Evolutionary conservation across 2,888 invertebrate genomes (phyloP).

Genomic region (Sphecodes monilicornis): DNA sequence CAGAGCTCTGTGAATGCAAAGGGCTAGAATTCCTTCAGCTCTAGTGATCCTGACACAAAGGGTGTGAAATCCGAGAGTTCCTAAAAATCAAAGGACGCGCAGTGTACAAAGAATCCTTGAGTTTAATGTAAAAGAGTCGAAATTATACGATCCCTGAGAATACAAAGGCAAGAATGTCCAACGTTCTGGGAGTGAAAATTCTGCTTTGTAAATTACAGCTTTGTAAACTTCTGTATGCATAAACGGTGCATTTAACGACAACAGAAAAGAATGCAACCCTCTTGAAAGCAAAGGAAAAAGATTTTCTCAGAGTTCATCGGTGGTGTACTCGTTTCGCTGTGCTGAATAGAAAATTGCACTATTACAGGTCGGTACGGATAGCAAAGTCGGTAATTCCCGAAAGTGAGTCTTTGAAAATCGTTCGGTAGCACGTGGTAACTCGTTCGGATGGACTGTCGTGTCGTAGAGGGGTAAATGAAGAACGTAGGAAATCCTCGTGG

Average conservation of each 20-base stretch:
- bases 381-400: slow-evolving; percentile 53
- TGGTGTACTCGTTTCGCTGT: background rate
- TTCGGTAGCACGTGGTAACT: slow-evolving; percentile 47
- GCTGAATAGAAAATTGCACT: slow-evolving; percentile 31
- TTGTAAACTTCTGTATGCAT: background rate
- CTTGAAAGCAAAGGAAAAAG: background rate
- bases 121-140: too few species aligned
- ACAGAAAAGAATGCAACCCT: background rate
- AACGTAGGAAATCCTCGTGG: slow-evolving; percentile 54
- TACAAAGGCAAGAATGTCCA: too few species aligned
- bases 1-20: too few species aligned
- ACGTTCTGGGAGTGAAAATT: too few species aligned
- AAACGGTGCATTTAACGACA: background rate
- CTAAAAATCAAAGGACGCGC: too few species aligned
- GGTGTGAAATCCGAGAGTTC: too few species aligned
- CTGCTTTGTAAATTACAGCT: background rate
- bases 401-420: slow-evolving; percentile 68
- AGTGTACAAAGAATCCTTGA: too few species aligned
- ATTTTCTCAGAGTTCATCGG: background rate
- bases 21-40: too few species aligned
- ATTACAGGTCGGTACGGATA: background rate
- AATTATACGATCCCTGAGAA: too few species aligned
- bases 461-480: slow-evolving; percentile 44
- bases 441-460: background rate
- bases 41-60: too few species aligned